phyloP scores from a whole-genome alignment of 2,888 invertebrate species.

The Crocallis elinguaria region DNA sequence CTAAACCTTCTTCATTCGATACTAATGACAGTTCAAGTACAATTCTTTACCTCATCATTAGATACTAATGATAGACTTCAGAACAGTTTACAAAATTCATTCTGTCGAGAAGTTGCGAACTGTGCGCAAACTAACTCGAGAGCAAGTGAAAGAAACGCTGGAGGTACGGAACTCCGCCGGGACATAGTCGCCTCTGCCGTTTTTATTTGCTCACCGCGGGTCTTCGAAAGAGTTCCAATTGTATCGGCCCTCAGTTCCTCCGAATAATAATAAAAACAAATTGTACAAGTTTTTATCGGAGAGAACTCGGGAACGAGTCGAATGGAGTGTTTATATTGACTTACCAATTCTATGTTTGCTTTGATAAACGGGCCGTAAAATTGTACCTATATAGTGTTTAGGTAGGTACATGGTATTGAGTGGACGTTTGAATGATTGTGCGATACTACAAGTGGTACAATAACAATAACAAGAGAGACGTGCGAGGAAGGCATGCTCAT shows the following conservation, averaged over 20 bases:
- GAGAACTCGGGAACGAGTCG: conserved; percentile 33
- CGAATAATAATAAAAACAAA: conserved; percentile 45
- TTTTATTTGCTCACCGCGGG: conserved; percentile 10
- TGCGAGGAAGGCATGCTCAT: too few species aligned
- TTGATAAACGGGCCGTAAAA: conserved; percentile 31
- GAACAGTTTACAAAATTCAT: not conserved
- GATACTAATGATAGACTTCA: not conserved
- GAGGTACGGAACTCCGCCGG: not conserved
- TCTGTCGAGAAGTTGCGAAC: not conserved
- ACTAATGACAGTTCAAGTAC: too few species aligned
- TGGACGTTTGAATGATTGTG: too few species aligned
- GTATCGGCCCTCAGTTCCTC: conserved; percentile 7
- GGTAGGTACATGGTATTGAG: too few species aligned
- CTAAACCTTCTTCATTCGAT: too few species aligned
- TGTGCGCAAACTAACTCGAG: not conserved
- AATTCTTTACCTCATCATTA: not conserved
- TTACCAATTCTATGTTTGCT: conserved; percentile 38
- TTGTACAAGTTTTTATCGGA: conserved; percentile 43
- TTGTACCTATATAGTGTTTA: conserved; percentile 15
- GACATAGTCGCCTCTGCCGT: not conserved
- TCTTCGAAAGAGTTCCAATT: conserved; percentile 1
- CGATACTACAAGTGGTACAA: too few species aligned
- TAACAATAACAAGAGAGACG: too few species aligned
- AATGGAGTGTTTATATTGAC: conserved; percentile 37
- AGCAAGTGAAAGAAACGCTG: not conserved